A percentile compares a stretch with the other conserved stretches of the same genome.
These are phyloP conservation scores for Xylota segnis DNA, from an alignment of 2,888 invertebrate genomes.

Conservation along the genomic window DNA sequence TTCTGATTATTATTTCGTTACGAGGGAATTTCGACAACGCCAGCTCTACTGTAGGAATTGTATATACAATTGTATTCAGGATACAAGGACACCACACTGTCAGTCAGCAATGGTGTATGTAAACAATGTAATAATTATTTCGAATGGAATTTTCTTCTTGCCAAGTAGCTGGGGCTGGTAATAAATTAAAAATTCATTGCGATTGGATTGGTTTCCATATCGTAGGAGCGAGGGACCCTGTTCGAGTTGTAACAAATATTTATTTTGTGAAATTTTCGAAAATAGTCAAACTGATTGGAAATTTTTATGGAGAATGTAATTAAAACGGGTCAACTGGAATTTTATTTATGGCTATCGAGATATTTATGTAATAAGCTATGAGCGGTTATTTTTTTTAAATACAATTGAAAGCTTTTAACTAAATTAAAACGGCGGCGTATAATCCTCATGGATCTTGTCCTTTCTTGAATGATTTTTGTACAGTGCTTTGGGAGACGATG, in stretches of 20 bases:
- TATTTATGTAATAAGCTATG: background rate
- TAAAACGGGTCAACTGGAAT: slow-evolving; percentile 11
- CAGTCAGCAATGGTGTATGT: slow-evolving; percentile 47
- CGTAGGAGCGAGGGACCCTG: slow-evolving; percentile 15
- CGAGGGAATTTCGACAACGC: slow-evolving; percentile 10
- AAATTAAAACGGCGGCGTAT: background rate
- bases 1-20: slow-evolving; percentile 55
- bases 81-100: slow-evolving; percentile 34
- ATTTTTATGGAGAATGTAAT: slow-evolving; percentile 31
- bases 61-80: background rate
- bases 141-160: slow-evolving; percentile 35
- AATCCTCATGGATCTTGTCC: background rate
- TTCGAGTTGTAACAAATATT: slow-evolving; percentile 52
- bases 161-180: background rate
- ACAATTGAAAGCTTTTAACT: background rate
- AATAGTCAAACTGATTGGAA: slow-evolving; percentile 26
- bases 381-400: background rate
- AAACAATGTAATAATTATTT: slow-evolving; percentile 70
- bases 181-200: slow-evolving; percentile 73
- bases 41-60: background rate
- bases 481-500: too few relatives aligned
- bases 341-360: slow-evolving; percentile 1
- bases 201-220: slow-evolving; percentile 44
- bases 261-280: slow-evolving; percentile 6
- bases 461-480: background rate